These are phyloP conservation scores for Nineta flava DNA, from an alignment of 2,888 invertebrate species.

Conservation along the genomic window DNA sequence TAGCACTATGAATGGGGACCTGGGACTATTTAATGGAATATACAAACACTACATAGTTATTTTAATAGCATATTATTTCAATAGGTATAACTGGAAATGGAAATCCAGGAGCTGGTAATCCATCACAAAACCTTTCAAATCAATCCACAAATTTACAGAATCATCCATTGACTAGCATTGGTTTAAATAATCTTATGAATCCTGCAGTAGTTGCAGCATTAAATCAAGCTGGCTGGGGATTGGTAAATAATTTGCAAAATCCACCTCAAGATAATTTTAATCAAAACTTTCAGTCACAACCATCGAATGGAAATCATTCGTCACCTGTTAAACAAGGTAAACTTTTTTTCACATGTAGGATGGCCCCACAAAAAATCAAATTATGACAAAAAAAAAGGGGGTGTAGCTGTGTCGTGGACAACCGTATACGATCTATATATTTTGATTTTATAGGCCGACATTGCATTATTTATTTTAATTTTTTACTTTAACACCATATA, in stretches of 20 bases:
- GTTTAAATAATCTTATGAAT: constrained; percentile 49
- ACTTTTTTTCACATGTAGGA: neutral
- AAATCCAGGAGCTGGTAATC: neutral
- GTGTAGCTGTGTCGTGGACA: too few relatives aligned
- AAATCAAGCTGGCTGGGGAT: constrained; percentile 47
- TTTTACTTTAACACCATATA: too few relatives aligned
- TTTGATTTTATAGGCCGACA: too few relatives aligned
- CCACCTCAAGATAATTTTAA: constrained; percentile 1
- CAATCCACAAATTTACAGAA: neutral
- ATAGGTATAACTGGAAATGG: neutral
- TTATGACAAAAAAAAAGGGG: too few relatives aligned
- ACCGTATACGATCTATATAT: too few relatives aligned
- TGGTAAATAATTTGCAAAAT: constrained; percentile 3
- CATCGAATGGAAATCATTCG: neutral
- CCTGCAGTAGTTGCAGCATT: constrained; percentile 72
- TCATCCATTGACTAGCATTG: constrained; percentile 29
- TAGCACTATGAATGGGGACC: too few relatives aligned
- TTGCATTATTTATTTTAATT: too few relatives aligned
- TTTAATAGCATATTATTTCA: neutral
- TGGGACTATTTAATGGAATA: too few relatives aligned
- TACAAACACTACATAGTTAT: too few relatives aligned
- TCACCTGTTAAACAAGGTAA: constrained; percentile 5
- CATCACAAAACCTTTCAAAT: neutral
- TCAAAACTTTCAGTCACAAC: neutral
- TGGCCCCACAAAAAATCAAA: too few relatives aligned